These are phyloP conservation scores for Gastrophryne carolinensis DNA, from an alignment of 2,797 vertebrate genomes.

Conservation along the genomic window DNA sequence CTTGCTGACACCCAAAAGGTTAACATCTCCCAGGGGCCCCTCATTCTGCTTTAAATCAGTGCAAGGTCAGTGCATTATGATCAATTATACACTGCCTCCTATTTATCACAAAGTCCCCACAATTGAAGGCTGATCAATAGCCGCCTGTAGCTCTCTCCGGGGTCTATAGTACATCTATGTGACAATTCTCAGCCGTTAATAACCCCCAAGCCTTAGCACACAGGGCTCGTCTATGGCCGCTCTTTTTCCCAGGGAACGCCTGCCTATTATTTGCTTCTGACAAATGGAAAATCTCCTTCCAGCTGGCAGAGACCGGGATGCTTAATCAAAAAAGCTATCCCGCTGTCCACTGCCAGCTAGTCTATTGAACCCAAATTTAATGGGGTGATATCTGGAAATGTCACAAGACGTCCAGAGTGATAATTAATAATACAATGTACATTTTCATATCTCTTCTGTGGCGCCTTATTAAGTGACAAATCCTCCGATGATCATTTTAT, in stretches of 20 bases:
- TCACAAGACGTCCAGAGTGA: slow-evolving; percentile 20
- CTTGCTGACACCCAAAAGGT: neutral
- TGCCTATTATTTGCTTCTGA: slow-evolving; percentile 34
- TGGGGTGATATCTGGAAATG: slow-evolving; percentile 36
- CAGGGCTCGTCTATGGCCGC: slow-evolving; percentile 2
- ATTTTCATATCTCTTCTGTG: slow-evolving; percentile 24
- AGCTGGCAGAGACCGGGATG: slow-evolving; percentile 26
- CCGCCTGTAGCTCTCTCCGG: slow-evolving; percentile 36
- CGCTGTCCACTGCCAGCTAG: slow-evolving; percentile 8
- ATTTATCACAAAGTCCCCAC: slow-evolving; percentile 41
- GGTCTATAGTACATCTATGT: slow-evolving; percentile 40
- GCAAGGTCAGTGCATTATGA: slow-evolving; percentile 1
- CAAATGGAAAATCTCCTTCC: slow-evolving; percentile 27
- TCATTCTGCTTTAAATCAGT: neutral
- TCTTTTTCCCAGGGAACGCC: neutral
- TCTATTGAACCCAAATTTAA: slow-evolving; percentile 31
- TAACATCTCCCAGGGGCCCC: slow-evolving; percentile 7
- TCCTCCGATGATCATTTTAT: slow-evolving; percentile 33
- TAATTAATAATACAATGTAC: slow-evolving; percentile 6
- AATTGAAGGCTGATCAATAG: slow-evolving; percentile 40
- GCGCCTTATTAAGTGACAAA: slow-evolving; percentile 31
- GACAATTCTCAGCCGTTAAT: slow-evolving; percentile 38
- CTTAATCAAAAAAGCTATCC: slow-evolving; percentile 40
- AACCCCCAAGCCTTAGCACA: slow-evolving; percentile 15
- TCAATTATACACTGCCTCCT: slow-evolving; percentile 32